Conservation (phyloP, 1,140 invertebrate species). For the Hycleus cichorii region DNA sequence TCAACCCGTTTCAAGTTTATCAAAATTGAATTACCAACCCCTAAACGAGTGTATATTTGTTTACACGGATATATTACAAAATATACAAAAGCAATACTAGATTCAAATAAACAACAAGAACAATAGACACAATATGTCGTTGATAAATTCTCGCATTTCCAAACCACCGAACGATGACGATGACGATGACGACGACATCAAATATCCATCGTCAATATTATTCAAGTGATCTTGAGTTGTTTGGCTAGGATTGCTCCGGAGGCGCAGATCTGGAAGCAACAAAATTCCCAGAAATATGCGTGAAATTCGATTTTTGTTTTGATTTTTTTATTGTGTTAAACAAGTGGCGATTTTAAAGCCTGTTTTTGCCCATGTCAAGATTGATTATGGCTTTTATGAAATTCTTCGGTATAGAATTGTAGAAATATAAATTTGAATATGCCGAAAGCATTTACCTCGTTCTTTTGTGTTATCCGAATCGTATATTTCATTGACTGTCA, state of each 20-base stretch:
- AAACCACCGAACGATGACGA: background rate
- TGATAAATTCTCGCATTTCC: background rate
- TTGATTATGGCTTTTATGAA: no score
- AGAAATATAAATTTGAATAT: slow-evolving; percentile 18
- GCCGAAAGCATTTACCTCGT: slow-evolving; percentile 25
- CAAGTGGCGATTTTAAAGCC: no score
- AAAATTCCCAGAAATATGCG: background rate
- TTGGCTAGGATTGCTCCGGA: slow-evolving; percentile 29
- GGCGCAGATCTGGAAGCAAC: slow-evolving; percentile 27
- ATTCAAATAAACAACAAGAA: background rate
- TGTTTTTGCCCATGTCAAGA: no score
- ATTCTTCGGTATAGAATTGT: no score
- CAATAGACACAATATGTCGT: background rate
- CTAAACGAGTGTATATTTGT: background rate
- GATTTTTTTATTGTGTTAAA: no score
- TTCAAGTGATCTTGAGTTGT: slow-evolving; percentile 20
- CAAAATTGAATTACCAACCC: background rate
- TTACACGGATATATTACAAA: background rate
- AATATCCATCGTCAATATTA: slow-evolving; percentile 20
- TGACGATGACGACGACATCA: slow-evolving; percentile 13
- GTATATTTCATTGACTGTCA: slow-evolving; percentile 29
- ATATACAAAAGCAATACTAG: background rate
- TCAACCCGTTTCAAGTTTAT: slow-evolving; percentile 2
- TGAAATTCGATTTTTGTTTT: no score
- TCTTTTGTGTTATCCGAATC: slow-evolving; percentile 29